These are phyloP conservation scores for Channa maculata DNA, from an alignment of 2,113 vertebrate genomes.

Conservation along the genomic window DNA sequence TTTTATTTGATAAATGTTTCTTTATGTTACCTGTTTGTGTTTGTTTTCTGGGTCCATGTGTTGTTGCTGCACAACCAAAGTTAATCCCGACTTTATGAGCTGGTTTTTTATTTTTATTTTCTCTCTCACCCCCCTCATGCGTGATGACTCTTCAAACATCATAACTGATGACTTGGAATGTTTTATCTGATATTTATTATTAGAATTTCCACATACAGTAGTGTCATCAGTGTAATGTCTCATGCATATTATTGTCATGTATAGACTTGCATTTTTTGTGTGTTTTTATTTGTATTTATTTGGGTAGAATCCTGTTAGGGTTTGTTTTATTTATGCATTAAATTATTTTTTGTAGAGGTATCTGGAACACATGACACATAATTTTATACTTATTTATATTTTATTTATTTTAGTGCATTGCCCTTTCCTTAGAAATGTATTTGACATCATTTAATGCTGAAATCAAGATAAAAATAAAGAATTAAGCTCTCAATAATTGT, in stretches of 20 bases:
- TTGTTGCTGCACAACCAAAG: constrained; percentile 57
- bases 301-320: constrained; percentile 13
- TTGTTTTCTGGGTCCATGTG: constrained; percentile 16
- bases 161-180: constrained; percentile 14
- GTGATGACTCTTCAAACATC: constrained; percentile 1
- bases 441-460: constrained; percentile 42
- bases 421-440: constrained; percentile 32
- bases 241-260: constrained; percentile 15
- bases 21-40: constrained; percentile 1
- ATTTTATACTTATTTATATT: constrained; percentile 67
- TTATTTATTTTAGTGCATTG: constrained; percentile 56
- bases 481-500: constrained; percentile 30
- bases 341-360: constrained; percentile 65
- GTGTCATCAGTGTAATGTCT: constrained; percentile 7
- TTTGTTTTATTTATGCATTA: constrained; percentile 76
- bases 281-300: constrained; percentile 48
- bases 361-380: constrained; percentile 20
- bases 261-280: constrained; percentile 8
- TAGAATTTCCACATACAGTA: constrained; percentile 8
- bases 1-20: constrained; percentile 29
- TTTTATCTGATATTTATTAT: constrained; percentile 41
- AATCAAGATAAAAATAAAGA: constrained; percentile 73
- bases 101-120: background rate
- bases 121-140: background rate
- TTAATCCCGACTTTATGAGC: constrained; percentile 11